Conservation (phyloP, 1,140 invertebrate species). For the Pseudomyrmex pallidus region DNA sequence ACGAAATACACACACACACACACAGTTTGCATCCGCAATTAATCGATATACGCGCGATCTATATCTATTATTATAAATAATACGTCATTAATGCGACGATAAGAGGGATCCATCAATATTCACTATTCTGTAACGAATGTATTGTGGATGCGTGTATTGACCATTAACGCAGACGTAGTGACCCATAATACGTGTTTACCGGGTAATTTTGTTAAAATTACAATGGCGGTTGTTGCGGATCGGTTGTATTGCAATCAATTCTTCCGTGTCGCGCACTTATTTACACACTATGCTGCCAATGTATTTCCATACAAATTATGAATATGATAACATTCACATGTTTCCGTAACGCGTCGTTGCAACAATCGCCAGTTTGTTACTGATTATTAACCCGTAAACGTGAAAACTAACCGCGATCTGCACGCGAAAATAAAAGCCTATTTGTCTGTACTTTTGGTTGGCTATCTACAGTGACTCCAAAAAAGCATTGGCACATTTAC, state of each 20-base stretch:
- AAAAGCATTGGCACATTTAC: no score
- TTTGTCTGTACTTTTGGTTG: background rate
- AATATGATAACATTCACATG: slow-evolving; percentile 18
- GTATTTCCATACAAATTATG: slow-evolving; percentile 38
- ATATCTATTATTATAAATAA: slow-evolving; percentile 48
- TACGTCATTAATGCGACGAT: slow-evolving; percentile 17
- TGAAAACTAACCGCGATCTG: background rate
- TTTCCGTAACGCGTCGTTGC: slow-evolving; percentile 1
- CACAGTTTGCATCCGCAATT: slow-evolving; percentile 21
- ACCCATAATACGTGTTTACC: slow-evolving; percentile 43
- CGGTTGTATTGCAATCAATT: slow-evolving; percentile 31
- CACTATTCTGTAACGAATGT: slow-evolving; percentile 40
- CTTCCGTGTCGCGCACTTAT: slow-evolving; percentile 33
- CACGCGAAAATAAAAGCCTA: no score
- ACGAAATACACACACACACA: background rate
- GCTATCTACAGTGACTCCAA: background rate
- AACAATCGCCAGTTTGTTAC: slow-evolving; percentile 33
- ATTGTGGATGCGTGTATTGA: slow-evolving; percentile 25
- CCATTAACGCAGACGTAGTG: slow-evolving; percentile 15
- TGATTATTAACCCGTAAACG: slow-evolving; percentile 40
- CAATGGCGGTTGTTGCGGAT: slow-evolving; percentile 22
- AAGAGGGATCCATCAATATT: slow-evolving; percentile 43
- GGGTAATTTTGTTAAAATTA: slow-evolving; percentile 56
- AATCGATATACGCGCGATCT: slow-evolving; percentile 29
- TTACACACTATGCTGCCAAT: background rate